A percentile compares a stretch with the other conserved stretches of the same genome.
Evolutionary conservation across 1,140 invertebrate genomes (phyloP).

Genomic region (Drosophila watanabei): DNA sequence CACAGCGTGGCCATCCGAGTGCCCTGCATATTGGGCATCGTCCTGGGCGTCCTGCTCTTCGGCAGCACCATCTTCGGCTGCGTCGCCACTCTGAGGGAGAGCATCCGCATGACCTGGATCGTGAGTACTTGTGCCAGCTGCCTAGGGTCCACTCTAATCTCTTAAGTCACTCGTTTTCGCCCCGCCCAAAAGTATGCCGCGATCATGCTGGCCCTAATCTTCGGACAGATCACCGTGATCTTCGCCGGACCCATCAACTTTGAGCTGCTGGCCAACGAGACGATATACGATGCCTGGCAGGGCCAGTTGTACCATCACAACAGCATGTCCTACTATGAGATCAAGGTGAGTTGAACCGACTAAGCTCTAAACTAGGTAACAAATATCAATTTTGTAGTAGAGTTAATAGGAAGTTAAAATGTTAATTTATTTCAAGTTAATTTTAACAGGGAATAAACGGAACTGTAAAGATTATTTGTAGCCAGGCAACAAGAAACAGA

Average conservation of each 20-base stretch:
- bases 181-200: constrained; percentile 60
- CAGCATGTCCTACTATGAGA: constrained; percentile 74
- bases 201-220: constrained; percentile 65
- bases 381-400: neutral
- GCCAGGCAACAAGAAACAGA: neutral
- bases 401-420: neutral
- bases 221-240: constrained; percentile 78
- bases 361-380: neutral
- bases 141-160: too few relatives aligned
- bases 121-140: constrained; percentile 48
- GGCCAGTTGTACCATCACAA: constrained; percentile 43
- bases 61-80: constrained; percentile 74
- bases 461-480: too few relatives aligned
- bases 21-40: constrained; percentile 75
- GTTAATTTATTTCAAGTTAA: neutral
- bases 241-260: constrained; percentile 75
- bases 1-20: constrained; percentile 65
- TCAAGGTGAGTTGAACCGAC: constrained; percentile 61
- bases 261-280: constrained; percentile 69
- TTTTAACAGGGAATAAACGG: too few relatives aligned
- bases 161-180: neutral
- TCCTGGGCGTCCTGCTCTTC: constrained; percentile 66
- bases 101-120: constrained; percentile 71
- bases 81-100: constrained; percentile 64
- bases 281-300: constrained; percentile 70